These are phyloP conservation scores for Eupithecia inturbata DNA, from an alignment of 2,888 invertebrate species.

Conservation along the genomic window DNA sequence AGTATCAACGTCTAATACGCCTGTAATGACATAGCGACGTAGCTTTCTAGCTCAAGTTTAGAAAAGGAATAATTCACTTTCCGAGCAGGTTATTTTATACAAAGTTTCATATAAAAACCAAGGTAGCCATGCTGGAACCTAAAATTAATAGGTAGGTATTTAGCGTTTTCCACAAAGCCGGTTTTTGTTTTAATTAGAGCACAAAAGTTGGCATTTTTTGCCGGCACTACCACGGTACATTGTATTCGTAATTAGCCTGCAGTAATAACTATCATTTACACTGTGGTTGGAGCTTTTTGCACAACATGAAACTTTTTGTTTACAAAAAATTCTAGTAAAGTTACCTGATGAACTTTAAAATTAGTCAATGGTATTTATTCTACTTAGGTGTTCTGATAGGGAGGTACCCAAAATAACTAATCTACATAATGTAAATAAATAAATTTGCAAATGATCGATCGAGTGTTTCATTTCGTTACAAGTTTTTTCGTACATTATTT, in stretches of 20 bases:
- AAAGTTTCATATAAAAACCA: background rate
- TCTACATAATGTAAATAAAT: too few relatives aligned
- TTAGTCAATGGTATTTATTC: too few relatives aligned
- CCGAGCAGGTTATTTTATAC: background rate
- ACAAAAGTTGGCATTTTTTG: slow-evolving; percentile 22
- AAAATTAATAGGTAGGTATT: background rate
- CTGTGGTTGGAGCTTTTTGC: slow-evolving; percentile 13
- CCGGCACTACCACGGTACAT: slow-evolving; percentile 18
- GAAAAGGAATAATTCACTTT: too few relatives aligned
- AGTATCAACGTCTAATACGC: too few relatives aligned
- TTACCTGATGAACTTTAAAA: background rate
- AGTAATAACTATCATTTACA: slow-evolving; percentile 20
- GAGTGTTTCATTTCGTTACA: background rate
- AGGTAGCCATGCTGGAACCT: background rate
- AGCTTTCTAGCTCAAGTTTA: too few relatives aligned
- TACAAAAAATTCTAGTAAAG: background rate
- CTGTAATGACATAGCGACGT: too few relatives aligned
- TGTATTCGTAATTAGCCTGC: slow-evolving; percentile 30
- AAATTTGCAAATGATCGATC: background rate
- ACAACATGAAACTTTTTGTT: background rate
- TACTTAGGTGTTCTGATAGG: too few relatives aligned
- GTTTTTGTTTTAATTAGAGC: slow-evolving; percentile 22
- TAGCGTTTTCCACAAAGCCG: slow-evolving; percentile 1
- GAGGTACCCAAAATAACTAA: too few relatives aligned
- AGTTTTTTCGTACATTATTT: background rate